Conservation (phyloP, 2,797 vertebrate genomes). For the Mormyrus proboscirostris region DNA sequence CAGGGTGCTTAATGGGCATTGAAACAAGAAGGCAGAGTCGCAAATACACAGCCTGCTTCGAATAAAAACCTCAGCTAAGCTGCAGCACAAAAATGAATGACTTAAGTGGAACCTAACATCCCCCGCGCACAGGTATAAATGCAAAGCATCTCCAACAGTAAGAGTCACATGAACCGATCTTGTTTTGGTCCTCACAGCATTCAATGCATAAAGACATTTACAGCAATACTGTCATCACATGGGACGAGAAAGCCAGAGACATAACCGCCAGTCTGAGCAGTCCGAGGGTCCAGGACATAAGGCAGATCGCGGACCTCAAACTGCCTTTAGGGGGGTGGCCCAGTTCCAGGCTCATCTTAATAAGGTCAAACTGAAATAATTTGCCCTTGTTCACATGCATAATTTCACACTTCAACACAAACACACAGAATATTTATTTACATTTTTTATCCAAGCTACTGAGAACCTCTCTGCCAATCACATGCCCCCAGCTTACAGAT, state of each 20-base stretch:
- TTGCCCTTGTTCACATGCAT: not conserved
- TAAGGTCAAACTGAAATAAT: not conserved
- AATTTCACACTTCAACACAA: not conserved
- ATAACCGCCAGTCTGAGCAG: not conserved
- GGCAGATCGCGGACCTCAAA: not conserved
- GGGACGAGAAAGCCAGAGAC: not conserved
- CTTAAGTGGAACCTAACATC: not conserved
- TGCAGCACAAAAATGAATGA: not conserved
- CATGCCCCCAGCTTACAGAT: not conserved
- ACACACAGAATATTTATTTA: not conserved
- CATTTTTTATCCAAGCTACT: not conserved
- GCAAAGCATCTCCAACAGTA: not conserved
- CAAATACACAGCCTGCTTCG: not conserved
- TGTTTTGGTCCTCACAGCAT: not conserved
- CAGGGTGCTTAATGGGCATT: not conserved
- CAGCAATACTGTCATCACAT: not conserved
- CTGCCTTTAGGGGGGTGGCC: not conserved
- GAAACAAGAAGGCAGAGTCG: not conserved
- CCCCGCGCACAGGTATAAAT: not conserved
- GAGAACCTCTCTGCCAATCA: not conserved
- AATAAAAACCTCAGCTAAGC: not conserved
- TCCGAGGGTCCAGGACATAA: not conserved
- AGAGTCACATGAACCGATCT: not conserved
- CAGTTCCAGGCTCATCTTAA: not conserved
- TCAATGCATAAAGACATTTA: not conserved